Conservation (phyloP, 2,888 invertebrate species). For the Sinopyrophorus schimmeli region DNA sequence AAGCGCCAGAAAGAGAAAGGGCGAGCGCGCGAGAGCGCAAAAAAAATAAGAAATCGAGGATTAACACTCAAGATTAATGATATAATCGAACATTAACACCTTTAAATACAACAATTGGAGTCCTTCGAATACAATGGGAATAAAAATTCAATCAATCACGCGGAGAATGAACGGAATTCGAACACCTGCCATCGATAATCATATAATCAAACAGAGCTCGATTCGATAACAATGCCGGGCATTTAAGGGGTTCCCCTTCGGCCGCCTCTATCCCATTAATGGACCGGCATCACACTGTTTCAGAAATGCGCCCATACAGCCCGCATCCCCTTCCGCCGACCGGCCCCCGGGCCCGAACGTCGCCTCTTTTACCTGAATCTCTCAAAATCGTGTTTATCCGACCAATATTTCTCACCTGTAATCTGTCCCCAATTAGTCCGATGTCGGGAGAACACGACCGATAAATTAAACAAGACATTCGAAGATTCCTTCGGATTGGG, state of each 20-base stretch:
- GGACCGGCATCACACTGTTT: slow-evolving; percentile 56
- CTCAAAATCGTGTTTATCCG: slow-evolving; percentile 26
- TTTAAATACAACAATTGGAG: slow-evolving; percentile 35
- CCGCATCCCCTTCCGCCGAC: slow-evolving; percentile 7
- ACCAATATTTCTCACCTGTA: slow-evolving; percentile 42
- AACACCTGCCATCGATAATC: slow-evolving; percentile 52
- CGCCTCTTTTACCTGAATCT: slow-evolving; percentile 20
- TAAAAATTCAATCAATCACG: slow-evolving; percentile 48
- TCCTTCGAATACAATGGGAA: slow-evolving; percentile 38
- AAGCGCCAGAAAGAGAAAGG: too few relatives aligned
- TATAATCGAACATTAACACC: slow-evolving; percentile 33
- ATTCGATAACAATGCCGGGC: slow-evolving; percentile 54
- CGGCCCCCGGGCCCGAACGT: slow-evolving; percentile 1
- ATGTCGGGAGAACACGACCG: slow-evolving; percentile 46
- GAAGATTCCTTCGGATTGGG: slow-evolving; percentile 32
- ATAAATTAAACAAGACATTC: slow-evolving; percentile 47
- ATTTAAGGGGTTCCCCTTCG: slow-evolving; percentile 38
- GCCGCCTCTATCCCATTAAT: slow-evolving; percentile 46
- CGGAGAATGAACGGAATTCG: slow-evolving; percentile 47
- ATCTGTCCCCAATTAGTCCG: slow-evolving; percentile 45
- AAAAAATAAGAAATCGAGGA: too few relatives aligned
- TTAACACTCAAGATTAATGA: slow-evolving; percentile 28
- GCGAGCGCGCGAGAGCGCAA: too few relatives aligned
- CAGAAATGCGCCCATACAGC: slow-evolving; percentile 55
- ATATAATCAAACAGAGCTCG: slow-evolving; percentile 53